Conservation (phyloP, 2,113 vertebrate species). For the Dipodomys merriami region DNA sequence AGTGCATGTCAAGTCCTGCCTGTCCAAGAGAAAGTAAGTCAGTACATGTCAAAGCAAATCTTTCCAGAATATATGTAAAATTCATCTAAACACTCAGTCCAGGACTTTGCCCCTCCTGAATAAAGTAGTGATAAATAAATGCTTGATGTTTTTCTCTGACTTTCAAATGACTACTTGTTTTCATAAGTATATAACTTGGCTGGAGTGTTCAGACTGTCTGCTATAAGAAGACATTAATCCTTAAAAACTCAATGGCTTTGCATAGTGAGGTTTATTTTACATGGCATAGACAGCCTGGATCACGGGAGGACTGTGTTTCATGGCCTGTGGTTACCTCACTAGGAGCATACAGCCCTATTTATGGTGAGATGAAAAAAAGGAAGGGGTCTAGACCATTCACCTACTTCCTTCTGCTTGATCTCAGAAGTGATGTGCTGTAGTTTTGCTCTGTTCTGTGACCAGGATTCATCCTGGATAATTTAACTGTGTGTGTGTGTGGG, state of each 20-base stretch:
- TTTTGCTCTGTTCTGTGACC: not conserved
- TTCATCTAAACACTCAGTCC: constrained; percentile 8
- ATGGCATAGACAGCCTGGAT: no score
- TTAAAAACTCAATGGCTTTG: not conserved
- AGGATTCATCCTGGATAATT: not conserved
- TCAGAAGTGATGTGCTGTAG: not conserved
- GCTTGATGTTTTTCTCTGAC: not conserved
- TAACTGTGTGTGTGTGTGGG: no score
- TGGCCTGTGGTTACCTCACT: not conserved
- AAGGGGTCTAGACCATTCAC: not conserved
- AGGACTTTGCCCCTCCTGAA: not conserved
- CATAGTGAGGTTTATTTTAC: not conserved
- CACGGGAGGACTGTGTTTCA: not conserved
- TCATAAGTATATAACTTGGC: not conserved
- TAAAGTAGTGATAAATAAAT: constrained; percentile 17
- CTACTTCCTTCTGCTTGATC: not conserved
- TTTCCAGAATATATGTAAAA: constrained; percentile 44
- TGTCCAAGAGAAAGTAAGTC: not conserved
- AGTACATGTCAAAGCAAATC: not conserved
- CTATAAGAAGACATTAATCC: not conserved
- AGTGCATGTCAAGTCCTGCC: constrained; percentile 18
- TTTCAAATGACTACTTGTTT: not conserved
- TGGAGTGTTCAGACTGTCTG: not conserved
- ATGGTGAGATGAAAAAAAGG: not conserved
- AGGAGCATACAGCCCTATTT: not conserved